Conservation (phyloP, 2,888 invertebrate genomes). For the Lottia scabra region DNA sequence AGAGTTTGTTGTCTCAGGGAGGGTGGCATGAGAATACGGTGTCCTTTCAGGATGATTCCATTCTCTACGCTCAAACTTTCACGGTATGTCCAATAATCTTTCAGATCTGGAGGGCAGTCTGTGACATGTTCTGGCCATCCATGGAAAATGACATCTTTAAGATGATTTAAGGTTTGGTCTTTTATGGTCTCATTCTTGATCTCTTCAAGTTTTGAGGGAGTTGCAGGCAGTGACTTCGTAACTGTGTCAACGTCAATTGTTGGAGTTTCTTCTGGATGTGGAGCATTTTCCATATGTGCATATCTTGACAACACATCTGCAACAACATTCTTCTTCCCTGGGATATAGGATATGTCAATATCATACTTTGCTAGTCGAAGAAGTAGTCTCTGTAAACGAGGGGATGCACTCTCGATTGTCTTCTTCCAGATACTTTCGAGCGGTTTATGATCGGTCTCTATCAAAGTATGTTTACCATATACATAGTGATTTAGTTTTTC, state of each 20-base stretch:
- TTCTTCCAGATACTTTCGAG: no score
- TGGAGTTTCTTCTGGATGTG: background rate
- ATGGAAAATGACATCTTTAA: slow-evolving; percentile 11
- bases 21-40: slow-evolving; percentile 7
- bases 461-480: slow-evolving; percentile 26
- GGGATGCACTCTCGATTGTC: slow-evolving; percentile 13
- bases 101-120: slow-evolving; percentile 12
- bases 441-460: slow-evolving; percentile 35
- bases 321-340: slow-evolving; percentile 17
- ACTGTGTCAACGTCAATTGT: background rate
- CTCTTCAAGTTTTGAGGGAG: slow-evolving; percentile 12
- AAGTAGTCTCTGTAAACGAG: slow-evolving; percentile 29
- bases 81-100: slow-evolving; percentile 14
- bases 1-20: background rate
- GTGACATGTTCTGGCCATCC: slow-evolving; percentile 12
- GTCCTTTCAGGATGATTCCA: slow-evolving; percentile 8
- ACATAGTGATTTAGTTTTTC: slow-evolving; percentile 30
- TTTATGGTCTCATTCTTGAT: background rate
- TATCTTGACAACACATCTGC: slow-evolving; percentile 19
- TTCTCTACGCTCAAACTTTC: slow-evolving; percentile 16
- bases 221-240: background rate
- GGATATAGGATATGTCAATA: slow-evolving; percentile 15
- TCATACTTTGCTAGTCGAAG: slow-evolving; percentile 26
- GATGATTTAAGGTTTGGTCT: background rate
- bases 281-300: background rate